Percentiles rank a stretch among this genome's conserved stretches.
Evolutionary conservation across 2,888 invertebrate genomes (phyloP).

Genomic region (Geotrupes spiniger): DNA sequence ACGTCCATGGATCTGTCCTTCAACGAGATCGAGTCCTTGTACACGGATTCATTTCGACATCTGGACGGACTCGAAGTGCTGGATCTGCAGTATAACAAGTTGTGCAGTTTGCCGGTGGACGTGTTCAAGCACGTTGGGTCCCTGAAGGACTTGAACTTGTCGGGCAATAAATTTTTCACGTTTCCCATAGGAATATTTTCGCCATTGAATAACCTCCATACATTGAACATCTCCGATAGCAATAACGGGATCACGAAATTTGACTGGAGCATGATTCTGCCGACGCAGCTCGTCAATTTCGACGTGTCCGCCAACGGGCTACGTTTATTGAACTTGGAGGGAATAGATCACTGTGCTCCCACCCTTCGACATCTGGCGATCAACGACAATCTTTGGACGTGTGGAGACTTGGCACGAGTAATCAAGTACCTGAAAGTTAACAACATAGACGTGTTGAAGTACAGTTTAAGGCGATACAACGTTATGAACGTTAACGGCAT

Average conservation of each 20-base stretch:
- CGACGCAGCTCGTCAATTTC: conserved; percentile 36
- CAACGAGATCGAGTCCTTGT: conserved; percentile 38
- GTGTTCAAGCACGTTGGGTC: conserved; percentile 35
- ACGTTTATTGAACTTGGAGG: conserved; percentile 39
- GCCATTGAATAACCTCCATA: conserved; percentile 36
- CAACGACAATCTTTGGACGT: conserved; percentile 43
- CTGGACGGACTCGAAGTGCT: conserved; percentile 39
- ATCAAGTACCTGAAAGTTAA: conserved; percentile 38
- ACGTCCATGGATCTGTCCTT: conserved; percentile 40
- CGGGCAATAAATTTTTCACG: conserved; percentile 38
- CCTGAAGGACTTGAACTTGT: conserved; percentile 38
- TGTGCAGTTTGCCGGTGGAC: conserved; percentile 43
- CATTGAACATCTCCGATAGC: conserved; percentile 40
- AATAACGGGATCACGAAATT: conserved; percentile 31
- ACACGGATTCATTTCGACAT: conserved; percentile 36
- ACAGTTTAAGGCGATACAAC: conserved; percentile 34
- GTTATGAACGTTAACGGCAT: conserved; percentile 44
- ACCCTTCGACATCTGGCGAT: conserved; percentile 37
- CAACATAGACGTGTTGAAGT: conserved; percentile 33
- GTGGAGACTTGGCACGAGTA: conserved; percentile 36
- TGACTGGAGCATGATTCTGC: conserved; percentile 36
- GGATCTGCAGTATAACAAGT: conserved; percentile 37
- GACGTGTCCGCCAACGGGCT: conserved; percentile 43
- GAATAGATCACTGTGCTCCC: conserved; percentile 36
- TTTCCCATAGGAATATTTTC: conserved; percentile 41